These are phyloP conservation scores for Lutraria lutraria DNA, from an alignment of 2,888 invertebrate species.

Conservation along the genomic window DNA sequence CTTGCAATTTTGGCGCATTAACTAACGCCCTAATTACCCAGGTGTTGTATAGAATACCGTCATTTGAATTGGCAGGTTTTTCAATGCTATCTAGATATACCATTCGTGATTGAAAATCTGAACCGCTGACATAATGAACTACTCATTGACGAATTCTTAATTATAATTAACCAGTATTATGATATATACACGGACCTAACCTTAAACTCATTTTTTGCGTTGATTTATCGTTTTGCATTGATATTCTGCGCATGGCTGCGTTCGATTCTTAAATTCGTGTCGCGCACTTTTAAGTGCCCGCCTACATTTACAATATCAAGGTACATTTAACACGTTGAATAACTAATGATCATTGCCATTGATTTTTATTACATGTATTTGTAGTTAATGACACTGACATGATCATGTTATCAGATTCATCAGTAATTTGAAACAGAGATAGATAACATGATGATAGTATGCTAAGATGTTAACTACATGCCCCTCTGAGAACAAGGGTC, in stretches of 20 bases:
- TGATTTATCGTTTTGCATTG: background rate
- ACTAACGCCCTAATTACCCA: conserved; percentile 14
- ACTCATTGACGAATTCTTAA: background rate
- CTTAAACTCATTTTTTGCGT: background rate
- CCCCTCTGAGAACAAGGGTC: too few species aligned
- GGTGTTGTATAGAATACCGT: background rate
- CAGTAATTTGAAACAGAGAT: too few species aligned
- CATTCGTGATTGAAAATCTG: conserved; percentile 1
- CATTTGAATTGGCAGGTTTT: conserved; percentile 1
- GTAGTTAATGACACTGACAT: too few species aligned
- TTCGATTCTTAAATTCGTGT: background rate
- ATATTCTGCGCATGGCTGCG: background rate
- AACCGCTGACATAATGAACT: conserved; percentile 4
- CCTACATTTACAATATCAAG: too few species aligned
- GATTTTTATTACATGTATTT: too few species aligned
- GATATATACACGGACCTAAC: background rate
- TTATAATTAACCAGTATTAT: background rate
- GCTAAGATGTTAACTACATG: too few species aligned
- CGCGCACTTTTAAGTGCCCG: background rate
- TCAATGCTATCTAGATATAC: background rate
- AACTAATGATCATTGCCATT: too few species aligned
- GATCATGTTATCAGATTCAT: too few species aligned
- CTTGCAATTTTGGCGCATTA: background rate
- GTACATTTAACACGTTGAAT: too few species aligned
- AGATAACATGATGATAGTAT: too few species aligned